Percentiles rank a stretch among this genome's conserved stretches.
phyloP scores from a whole-genome alignment of 23 tunicate genomes.

The Phallusia fumigata region DNA sequence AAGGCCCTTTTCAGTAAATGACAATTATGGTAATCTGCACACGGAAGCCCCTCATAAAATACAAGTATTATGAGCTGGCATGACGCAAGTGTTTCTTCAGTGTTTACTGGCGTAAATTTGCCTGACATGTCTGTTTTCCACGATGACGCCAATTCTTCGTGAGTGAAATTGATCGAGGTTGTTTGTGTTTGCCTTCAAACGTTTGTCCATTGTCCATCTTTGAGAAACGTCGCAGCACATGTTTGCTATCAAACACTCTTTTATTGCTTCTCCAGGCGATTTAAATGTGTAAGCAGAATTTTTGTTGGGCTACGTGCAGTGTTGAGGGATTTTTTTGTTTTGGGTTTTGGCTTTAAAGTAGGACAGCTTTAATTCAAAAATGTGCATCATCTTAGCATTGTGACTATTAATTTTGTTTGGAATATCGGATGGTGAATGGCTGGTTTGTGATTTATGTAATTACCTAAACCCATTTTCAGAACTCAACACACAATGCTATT shows the following conservation, averaged over 20 bases:
- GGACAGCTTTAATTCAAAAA: no score
- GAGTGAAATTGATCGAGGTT: constrained; percentile 1
- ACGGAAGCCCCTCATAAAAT: no score
- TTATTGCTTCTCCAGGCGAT: neutral
- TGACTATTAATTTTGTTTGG: no score
- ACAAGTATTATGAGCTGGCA: neutral
- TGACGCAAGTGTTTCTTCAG: constrained; percentile 12
- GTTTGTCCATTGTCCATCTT: constrained; percentile 2
- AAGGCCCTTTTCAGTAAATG: no score
- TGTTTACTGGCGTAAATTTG: neutral
- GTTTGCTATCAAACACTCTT: neutral
- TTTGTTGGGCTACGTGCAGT: neutral
- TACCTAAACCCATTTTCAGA: no score
- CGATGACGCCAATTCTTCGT: neutral
- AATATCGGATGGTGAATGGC: no score
- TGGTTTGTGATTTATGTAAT: no score
- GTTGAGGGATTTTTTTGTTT: no score
- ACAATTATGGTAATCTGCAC: no score
- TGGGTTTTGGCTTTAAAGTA: no score
- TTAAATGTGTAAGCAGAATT: neutral
- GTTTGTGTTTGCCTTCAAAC: constrained; percentile 10
- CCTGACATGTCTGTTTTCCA: neutral
- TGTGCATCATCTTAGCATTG: no score
- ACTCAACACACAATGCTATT: no score
- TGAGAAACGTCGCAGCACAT: neutral